phyloP scores from a whole-genome alignment of 2,113 vertebrate genomes.

The Eptesicus fuscus region DNA sequence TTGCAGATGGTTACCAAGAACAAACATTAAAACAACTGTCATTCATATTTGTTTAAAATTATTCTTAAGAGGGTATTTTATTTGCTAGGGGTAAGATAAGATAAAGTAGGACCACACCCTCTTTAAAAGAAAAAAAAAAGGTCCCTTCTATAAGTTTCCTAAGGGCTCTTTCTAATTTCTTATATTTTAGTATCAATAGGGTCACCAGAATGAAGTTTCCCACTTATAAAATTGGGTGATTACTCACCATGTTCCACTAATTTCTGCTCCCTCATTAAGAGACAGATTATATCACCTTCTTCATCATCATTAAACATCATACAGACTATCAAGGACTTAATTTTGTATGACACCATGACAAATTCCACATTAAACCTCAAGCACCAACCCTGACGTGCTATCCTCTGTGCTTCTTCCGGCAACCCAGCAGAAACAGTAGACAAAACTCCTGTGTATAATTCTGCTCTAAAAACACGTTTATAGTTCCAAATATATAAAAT shows the following conservation, averaged over 20 bases:
- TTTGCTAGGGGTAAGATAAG: not conserved
- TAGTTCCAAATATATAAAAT: not conserved
- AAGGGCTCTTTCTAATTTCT: not conserved
- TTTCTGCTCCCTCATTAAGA: not conserved
- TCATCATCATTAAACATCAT: not conserved
- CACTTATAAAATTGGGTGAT: not conserved
- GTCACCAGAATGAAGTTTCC: not conserved
- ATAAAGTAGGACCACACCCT: not conserved
- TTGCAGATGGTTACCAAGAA: conserved; percentile 17
- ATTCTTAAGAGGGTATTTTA: not conserved
- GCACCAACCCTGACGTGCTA: not conserved
- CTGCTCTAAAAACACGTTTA: not conserved
- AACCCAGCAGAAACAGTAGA: not conserved
- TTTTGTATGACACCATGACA: not conserved
- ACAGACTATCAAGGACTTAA: not conserved
- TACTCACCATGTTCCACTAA: not conserved
- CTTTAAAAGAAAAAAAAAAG: not conserved
- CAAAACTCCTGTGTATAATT: not conserved
- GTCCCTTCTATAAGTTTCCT: not conserved
- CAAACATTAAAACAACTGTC: not conserved
- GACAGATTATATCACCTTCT: not conserved
- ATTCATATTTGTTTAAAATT: not conserved
- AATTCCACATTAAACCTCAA: not conserved
- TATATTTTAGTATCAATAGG: not conserved
- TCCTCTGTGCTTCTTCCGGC: not conserved